Evolutionary conservation across 2,888 invertebrate genomes (phyloP).

Genomic region (Agonopterix subpropinquella): DNA sequence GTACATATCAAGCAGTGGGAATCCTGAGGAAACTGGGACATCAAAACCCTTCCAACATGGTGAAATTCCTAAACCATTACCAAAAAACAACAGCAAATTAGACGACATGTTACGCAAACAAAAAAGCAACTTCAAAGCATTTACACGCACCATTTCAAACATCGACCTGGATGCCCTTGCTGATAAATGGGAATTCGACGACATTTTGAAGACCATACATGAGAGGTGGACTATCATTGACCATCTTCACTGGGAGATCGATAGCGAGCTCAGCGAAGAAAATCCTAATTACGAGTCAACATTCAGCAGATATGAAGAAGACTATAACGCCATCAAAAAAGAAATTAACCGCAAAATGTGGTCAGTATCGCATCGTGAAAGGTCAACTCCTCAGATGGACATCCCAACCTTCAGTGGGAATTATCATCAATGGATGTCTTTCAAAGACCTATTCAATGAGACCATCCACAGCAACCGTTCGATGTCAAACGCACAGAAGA

Average conservation of each 20-base stretch:
- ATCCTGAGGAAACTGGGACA: background rate
- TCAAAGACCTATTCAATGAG: constrained; percentile 14
- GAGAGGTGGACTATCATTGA: constrained; percentile 12
- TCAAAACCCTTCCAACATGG: background rate
- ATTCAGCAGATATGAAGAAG: constrained; percentile 1
- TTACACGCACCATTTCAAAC: constrained; percentile 3
- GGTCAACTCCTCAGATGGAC: constrained; percentile 6
- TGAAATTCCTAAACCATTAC: background rate
- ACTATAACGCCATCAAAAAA: constrained; percentile 1
- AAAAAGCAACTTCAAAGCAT: constrained; percentile 2
- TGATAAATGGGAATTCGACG: constrained; percentile 11
- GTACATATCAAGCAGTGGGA: background rate
- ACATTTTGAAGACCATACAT: constrained; percentile 5
- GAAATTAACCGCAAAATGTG: constrained; percentile 2
- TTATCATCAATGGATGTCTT: constrained; percentile 7
- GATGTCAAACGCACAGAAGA: constrained; percentile 6
- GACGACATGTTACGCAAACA: constrained; percentile 4
- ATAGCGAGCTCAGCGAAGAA: background rate
- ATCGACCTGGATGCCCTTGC: constrained; percentile 4
- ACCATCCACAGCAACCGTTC: constrained; percentile 14
- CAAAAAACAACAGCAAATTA: background rate
- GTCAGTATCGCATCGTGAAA: constrained; percentile 5
- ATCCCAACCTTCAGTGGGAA: constrained; percentile 6
- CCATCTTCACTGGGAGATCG: constrained; percentile 6
- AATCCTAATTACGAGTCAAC: background rate